These are phyloP conservation scores for Lampris incognitus DNA, from an alignment of 2,113 vertebrate genomes.

Conservation along the genomic window DNA sequence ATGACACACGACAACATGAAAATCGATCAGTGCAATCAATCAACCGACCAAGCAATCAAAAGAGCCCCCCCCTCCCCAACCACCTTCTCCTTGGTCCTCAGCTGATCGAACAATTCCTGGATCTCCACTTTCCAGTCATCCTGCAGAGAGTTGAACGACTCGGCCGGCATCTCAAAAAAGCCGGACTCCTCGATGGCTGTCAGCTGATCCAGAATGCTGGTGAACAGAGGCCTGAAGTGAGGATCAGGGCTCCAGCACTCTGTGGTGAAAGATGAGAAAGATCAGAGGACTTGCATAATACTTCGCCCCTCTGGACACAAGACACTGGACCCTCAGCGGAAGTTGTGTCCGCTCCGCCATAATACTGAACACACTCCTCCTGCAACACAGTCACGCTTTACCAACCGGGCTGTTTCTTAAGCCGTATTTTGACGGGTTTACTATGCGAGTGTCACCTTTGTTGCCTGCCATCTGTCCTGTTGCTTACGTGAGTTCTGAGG, in stretches of 20 bases:
- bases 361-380: too few species aligned
- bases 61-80: neutral
- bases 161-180: constrained; percentile 98
- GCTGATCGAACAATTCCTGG: constrained; percentile 98
- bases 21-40: neutral
- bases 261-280: constrained; percentile 60
- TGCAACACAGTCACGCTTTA: too few species aligned
- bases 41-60: neutral
- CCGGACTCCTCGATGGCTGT: constrained; percentile 95
- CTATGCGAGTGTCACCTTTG: too few species aligned
- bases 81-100: constrained; percentile 98
- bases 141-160: constrained; percentile 97
- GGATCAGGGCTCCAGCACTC: constrained; percentile 96
- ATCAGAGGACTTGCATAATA: neutral
- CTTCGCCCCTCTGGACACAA: too few species aligned
- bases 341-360: too few species aligned
- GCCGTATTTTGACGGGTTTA: too few species aligned
- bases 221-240: constrained; percentile 91
- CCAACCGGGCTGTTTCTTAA: too few species aligned
- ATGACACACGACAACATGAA: too few species aligned
- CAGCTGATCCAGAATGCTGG: constrained; percentile 90
- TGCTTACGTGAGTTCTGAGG: too few species aligned
- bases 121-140: constrained; percentile 99
- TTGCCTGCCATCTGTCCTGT: too few species aligned
- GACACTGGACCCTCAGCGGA: too few species aligned